Conservation (phyloP, 2,888 invertebrate species). For the Drosophila pullipes region DNA sequence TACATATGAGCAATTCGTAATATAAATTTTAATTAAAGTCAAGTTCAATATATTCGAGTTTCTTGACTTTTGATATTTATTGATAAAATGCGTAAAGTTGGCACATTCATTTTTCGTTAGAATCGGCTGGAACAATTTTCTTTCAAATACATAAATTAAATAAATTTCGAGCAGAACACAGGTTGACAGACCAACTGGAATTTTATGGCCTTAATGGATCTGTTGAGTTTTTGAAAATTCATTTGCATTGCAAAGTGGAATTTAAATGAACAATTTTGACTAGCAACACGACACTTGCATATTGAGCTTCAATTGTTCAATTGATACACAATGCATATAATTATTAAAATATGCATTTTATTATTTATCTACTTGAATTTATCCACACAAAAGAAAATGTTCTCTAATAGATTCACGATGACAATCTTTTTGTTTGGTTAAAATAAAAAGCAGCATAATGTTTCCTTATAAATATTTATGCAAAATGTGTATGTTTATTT, state of each 20-base stretch:
- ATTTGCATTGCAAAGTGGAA: slow-evolving; percentile 69
- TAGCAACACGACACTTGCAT: background rate
- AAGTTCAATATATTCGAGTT: slow-evolving; percentile 18
- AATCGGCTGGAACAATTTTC: slow-evolving; percentile 13
- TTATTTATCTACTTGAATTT: slow-evolving; percentile 5
- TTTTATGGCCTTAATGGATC: slow-evolving; percentile 13
- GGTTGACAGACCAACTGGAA: background rate
- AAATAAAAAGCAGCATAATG: background rate
- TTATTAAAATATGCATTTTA: slow-evolving; percentile 4
- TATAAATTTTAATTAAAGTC: slow-evolving; percentile 12
- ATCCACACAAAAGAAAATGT: background rate
- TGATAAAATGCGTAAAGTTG: slow-evolving; percentile 57
- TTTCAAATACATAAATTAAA: slow-evolving; percentile 38
- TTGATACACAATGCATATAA: slow-evolving; percentile 4
- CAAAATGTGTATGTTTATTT: slow-evolving; percentile 61
- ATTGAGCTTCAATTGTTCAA: background rate
- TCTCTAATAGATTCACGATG: slow-evolving; percentile 18
- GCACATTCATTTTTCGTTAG: slow-evolving; percentile 61
- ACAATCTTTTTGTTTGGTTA: slow-evolving; percentile 19
- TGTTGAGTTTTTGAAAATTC: slow-evolving; percentile 24
- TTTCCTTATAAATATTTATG: slow-evolving; percentile 57
- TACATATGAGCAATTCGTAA: slow-evolving; percentile 12
- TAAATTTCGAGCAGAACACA: slow-evolving; percentile 30
- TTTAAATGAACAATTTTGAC: slow-evolving; percentile 51
- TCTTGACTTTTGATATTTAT: slow-evolving; percentile 11